Base-by-base conservation (phyloP, 2,888 invertebrate species). In the Sminthurinus aureus region DNA sequence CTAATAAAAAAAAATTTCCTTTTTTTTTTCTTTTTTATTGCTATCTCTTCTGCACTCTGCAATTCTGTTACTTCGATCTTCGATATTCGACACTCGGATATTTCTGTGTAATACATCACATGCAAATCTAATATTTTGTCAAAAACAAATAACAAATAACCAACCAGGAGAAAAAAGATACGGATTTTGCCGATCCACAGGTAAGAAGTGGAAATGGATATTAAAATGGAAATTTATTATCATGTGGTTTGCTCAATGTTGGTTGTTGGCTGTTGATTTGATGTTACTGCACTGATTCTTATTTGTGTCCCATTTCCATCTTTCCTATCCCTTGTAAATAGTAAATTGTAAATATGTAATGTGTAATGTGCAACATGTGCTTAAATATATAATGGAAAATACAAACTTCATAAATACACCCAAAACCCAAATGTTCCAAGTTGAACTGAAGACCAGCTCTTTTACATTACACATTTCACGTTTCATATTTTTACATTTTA, bases 161-260 rank as follows among this genome's bases (percentile, higher is more conserved):
- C 51, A 9, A 18, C 4, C 22, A 82, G 82, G 82, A 82, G 76
- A 76, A 75, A 76, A 82, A 67, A 77, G 82, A 82, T 22, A 66
- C 82, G 64, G 82, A 82, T 77, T 82, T 82, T 82, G 76, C 76
- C 20, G 82, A 82, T 77, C 82, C 82, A 50, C 82, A 82, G 82
- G 82, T 82, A 82, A 82, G 77, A 22, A 71, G 24, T 64, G 0
- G 24, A n/a, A n/a, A n/a, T n/a, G n/a, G n/a, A n/a, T n/a, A n/a
- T n/a, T n/a, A n/a, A 22, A 71, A 12, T 64, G 0, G 24, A 58
- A 58, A 58, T 58, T 58, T 58, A 9, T 58, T 58, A 18, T 58
- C 58, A 58, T 18, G 38, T 38, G 38, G 38, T 38, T 6, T 38
- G 2, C 4, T 58, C 58, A 58, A 6, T 58, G 4, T 58, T 2